Evolutionary conservation across 2,888 invertebrate species (phyloP), one percentile per base, ranked within the genome.

Genomic region (Eudemis profundana): DNA sequence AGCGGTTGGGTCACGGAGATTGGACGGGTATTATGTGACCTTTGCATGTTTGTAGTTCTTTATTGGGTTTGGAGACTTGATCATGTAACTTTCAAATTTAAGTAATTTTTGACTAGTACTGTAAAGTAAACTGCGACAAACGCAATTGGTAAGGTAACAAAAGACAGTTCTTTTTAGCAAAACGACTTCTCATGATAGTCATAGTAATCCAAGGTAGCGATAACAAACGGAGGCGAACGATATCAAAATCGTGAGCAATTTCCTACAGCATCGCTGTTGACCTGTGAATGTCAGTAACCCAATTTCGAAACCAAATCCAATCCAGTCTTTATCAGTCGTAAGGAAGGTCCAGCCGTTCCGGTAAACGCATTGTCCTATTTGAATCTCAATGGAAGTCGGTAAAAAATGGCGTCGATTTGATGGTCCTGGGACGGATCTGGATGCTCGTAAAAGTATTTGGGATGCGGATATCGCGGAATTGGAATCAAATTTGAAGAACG

Each of bases 291-390:
- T 56, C n/a, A 21, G 29, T n/a, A 46, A 57, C 46, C 44, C 46
- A 23, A 36, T 46, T 38, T 14, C n/a, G 44, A 36, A 50, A 27
- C 27, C 17, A 17, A 10, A 50, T 29, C 47, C 44, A 44, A 64
- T 59, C 33, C 36, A 50, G 57, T 49, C 50, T 50, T 59, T 50
- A 64, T 64, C 57, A 64, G 64, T 29, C 33, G 21, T 42, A 36
- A 42, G 50, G 14, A 63, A 60, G 53, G 63, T 53, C 47, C 60
- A 53, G 46, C 53, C 65, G 14, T 60, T 65, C 14, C 50, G 36
- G 42, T 53, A 65, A 65, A 65, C 60, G 60, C 59, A 60, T 60
- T 46, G 60, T 65, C 60, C 59, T 53, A 65, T 60, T 65, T 60
- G 65, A 60, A 65, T 65, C 40, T 46, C 23, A 53, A 65, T 60